These are phyloP conservation scores for Bucco capensis DNA, from an alignment of 2,113 vertebrate species.

Conservation along the genomic window DNA sequence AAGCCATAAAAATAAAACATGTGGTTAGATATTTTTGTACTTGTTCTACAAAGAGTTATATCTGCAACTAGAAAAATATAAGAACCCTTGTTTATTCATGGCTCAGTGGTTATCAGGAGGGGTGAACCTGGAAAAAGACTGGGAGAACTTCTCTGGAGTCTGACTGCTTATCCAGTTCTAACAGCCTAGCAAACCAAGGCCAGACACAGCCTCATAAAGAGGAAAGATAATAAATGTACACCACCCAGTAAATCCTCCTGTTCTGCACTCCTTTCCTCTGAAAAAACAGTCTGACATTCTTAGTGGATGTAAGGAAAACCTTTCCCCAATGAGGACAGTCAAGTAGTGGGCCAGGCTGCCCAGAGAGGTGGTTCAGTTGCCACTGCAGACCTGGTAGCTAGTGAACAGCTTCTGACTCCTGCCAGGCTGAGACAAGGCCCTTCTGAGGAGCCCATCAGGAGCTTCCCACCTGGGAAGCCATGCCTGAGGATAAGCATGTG, in stretches of 20 bases:
- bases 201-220: fast-evolving
- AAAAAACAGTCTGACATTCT: neutral
- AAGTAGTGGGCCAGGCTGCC: neutral
- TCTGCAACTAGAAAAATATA: constrained; percentile 58
- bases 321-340: fast-evolving
- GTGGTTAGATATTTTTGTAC: constrained; percentile 20
- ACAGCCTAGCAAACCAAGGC: neutral
- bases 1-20: constrained; percentile 54
- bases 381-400: fast-evolving
- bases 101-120: constrained; percentile 64
- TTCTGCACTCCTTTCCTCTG: neutral
- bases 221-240: neutral
- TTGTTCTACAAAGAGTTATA: constrained; percentile 31
- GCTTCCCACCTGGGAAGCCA: fast-evolving
- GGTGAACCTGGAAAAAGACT: neutral
- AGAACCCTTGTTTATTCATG: constrained; percentile 44
- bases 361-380: no score
- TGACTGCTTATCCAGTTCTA: neutral
- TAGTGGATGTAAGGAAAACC: neutral
- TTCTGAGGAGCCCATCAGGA: neutral
- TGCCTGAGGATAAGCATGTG: neutral
- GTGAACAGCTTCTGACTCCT: neutral
- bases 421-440: fast-evolving
- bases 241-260: neutral
- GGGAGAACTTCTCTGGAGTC: neutral